phyloP scores from a whole-genome alignment of 2,797 vertebrate genomes.

The Eupleurogrammus muticus region DNA sequence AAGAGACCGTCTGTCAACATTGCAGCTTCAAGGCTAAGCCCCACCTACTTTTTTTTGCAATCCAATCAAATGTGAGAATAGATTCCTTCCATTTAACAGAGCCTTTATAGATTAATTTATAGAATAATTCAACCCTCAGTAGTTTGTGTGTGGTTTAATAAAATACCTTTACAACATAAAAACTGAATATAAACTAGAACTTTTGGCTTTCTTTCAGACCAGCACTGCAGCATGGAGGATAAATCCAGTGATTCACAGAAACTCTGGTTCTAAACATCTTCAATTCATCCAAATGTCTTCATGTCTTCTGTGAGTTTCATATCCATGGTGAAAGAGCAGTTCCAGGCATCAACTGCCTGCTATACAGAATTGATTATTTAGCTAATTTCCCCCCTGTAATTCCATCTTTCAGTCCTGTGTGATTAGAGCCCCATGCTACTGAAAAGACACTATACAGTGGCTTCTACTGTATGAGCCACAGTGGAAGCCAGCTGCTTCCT shows the following conservation, averaged over 20 bases:
- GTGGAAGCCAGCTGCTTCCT: conserved; percentile 33
- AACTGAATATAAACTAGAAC: not conserved
- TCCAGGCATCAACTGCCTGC: conserved; percentile 22
- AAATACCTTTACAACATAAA: no score
- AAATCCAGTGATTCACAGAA: no score
- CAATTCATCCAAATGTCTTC: conserved; percentile 22
- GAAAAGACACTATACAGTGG: conserved; percentile 44
- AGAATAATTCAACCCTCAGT: no score
- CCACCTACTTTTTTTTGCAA: no score
- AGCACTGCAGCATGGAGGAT: no score
- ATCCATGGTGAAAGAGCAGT: conserved; percentile 18
- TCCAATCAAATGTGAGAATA: no score
- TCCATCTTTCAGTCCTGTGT: conserved; percentile 31
- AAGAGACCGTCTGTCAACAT: no score
- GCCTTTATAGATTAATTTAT: no score
- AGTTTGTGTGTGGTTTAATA: no score
- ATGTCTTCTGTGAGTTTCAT: conserved; percentile 31
- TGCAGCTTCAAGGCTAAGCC: no score
- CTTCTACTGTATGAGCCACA: not conserved
- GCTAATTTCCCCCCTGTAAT: conserved; percentile 54
- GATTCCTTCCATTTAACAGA: no score
- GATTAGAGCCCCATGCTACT: conserved; percentile 48
- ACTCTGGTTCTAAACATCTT: no score
- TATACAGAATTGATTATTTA: conserved; percentile 55
- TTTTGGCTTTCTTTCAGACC: not conserved